phyloP scores from a whole-genome alignment of 2,888 invertebrate species.

The Plagodis dolabraria region DNA sequence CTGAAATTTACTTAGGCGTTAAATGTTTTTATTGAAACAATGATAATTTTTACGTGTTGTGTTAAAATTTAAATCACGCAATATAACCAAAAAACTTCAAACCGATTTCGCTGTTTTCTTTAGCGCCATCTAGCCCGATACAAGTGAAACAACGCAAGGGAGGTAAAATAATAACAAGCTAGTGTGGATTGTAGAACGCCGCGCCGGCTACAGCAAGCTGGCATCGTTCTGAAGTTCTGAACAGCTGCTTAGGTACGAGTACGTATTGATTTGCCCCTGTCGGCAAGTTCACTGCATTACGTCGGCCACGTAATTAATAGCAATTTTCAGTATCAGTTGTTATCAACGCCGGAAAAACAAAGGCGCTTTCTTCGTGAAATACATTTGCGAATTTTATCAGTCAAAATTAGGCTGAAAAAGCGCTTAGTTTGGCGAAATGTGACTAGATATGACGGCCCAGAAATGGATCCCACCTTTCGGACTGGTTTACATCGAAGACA shows the following conservation, averaged over 20 bases:
- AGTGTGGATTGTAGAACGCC: no score
- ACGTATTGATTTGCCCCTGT: constrained; percentile 69
- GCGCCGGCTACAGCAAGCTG: neutral
- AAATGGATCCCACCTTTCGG: constrained; percentile 17
- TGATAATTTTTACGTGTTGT: no score
- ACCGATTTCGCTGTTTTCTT: neutral
- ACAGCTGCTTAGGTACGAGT: constrained; percentile 70
- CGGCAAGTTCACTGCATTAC: constrained; percentile 67
- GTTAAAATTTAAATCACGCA: no score
- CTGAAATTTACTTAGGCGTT: no score
- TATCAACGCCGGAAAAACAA: constrained; percentile 33
- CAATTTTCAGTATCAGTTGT: constrained; percentile 31
- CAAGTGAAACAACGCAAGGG: neutral
- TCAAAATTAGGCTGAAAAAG: constrained; percentile 29
- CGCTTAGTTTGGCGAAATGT: constrained; percentile 13
- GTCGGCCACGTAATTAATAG: constrained; percentile 39
- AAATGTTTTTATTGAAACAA: no score
- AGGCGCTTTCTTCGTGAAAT: neutral
- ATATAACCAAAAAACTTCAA: no score
- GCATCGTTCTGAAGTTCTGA: constrained; percentile 26
- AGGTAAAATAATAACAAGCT: no score
- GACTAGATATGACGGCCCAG: constrained; percentile 12
- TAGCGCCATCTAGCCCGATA: constrained; percentile 53
- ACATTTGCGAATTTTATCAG: neutral
- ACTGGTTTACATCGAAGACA: constrained; percentile 64